phyloP scores from a whole-genome alignment of 2,888 invertebrate species.

The Pterostichus madidus region DNA sequence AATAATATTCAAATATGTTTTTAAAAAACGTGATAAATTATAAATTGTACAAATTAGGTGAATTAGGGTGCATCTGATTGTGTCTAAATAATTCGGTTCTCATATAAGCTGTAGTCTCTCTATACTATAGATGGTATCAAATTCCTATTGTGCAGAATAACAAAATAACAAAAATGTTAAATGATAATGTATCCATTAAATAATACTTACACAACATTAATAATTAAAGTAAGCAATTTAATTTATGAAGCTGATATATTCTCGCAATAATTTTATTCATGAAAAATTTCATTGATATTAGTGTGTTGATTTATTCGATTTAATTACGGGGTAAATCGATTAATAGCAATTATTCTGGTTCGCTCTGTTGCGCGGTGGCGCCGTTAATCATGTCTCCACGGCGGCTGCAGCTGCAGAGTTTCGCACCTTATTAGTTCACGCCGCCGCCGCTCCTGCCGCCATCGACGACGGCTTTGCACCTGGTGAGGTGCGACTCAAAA shows the following conservation, averaged over 20 bases:
- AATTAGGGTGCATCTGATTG: no score
- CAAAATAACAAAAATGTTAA: no score
- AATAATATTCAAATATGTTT: no score
- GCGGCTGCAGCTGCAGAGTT: constrained; percentile 28
- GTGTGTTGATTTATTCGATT: constrained; percentile 62
- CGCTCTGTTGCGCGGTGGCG: constrained; percentile 39
- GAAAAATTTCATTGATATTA: constrained; percentile 60
- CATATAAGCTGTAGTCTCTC: no score
- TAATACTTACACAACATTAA: no score
- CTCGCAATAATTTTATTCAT: constrained; percentile 41
- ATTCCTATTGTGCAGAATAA: no score
- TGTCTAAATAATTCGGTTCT: no score
- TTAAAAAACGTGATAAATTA: no score
- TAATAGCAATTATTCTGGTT: constrained; percentile 63
- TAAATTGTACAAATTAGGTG: no score
- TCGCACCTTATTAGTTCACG: constrained; percentile 51
- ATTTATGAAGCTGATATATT: constrained; percentile 22
- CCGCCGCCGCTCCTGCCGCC: constrained; percentile 1
- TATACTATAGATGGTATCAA: no score
- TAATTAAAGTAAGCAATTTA: constrained; percentile 11
- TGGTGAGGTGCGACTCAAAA: not conserved
- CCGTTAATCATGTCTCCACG: constrained; percentile 22
- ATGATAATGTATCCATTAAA: no score
- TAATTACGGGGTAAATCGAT: constrained; percentile 61
- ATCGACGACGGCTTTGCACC: not conserved